Evolutionary conservation across 2,888 invertebrate species (phyloP).

Genomic region (Drosophila nr. perissopoda): DNA sequence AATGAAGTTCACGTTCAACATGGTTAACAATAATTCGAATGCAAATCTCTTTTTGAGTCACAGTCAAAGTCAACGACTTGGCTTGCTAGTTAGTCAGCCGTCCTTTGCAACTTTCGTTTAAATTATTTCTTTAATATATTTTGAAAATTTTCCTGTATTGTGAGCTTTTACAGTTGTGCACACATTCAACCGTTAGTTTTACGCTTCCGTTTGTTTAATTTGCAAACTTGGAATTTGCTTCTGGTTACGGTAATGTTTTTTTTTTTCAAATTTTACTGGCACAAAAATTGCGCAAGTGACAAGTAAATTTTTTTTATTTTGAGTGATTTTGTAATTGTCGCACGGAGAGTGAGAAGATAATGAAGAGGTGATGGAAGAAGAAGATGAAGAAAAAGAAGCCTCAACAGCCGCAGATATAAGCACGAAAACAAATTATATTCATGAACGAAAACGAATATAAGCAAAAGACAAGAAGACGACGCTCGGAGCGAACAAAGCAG

Average conservation of each 20-base stretch:
- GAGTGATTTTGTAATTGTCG: slow-evolving; percentile 34
- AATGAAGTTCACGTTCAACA: slow-evolving; percentile 1
- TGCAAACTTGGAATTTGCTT: slow-evolving; percentile 27
- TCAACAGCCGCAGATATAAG: slow-evolving; percentile 58
- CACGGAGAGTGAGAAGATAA: slow-evolving; percentile 35
- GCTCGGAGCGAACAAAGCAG: slow-evolving; percentile 67
- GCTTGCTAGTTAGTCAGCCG: slow-evolving; percentile 1
- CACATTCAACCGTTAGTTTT: slow-evolving; percentile 30
- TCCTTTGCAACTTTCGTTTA: slow-evolving; percentile 47
- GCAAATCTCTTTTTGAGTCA: slow-evolving; percentile 43
- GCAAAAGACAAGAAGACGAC: slow-evolving; percentile 66
- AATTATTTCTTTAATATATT: background rate
- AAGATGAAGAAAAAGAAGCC: slow-evolving; percentile 34
- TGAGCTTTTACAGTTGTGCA: slow-evolving; percentile 21
- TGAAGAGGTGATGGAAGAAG: slow-evolving; percentile 24
- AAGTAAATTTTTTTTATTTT: slow-evolving; percentile 30
- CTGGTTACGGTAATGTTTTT: slow-evolving; percentile 13
- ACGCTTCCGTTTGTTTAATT: slow-evolving; percentile 50
- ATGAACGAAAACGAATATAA: slow-evolving; percentile 69
- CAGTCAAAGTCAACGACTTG: slow-evolving; percentile 18
- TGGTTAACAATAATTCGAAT: slow-evolving; percentile 36
- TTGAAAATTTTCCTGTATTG: slow-evolving; percentile 1
- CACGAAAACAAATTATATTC: slow-evolving; percentile 73
- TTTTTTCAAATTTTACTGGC: slow-evolving; percentile 11
- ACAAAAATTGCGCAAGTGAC: slow-evolving; percentile 56